phyloP scores from a whole-genome alignment of 2,888 invertebrate genomes.

The Abrostola tripartita region DNA sequence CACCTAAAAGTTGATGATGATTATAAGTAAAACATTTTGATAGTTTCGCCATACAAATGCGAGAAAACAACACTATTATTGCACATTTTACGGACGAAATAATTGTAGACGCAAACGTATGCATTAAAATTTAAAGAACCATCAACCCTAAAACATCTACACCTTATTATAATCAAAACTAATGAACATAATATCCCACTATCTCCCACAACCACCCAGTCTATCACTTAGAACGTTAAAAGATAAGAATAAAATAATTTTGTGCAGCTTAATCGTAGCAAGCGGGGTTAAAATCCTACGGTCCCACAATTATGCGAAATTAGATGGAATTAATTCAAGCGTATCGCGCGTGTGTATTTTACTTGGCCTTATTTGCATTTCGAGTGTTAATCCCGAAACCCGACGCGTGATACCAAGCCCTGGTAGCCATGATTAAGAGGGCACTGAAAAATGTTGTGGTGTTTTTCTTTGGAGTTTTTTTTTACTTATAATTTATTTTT shows the following conservation, averaged over 20 bases:
- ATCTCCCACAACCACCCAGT: constrained; percentile 26
- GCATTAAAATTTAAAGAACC: background rate
- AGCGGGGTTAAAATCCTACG: constrained; percentile 54
- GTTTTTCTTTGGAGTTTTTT: constrained; percentile 14
- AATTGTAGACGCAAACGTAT: background rate
- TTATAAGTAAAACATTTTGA: too few relatives aligned
- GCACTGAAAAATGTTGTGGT: constrained; percentile 9
- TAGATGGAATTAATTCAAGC: constrained; percentile 59
- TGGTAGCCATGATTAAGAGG: constrained; percentile 45
- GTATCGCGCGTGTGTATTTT: constrained; percentile 56
- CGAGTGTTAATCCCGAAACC: constrained; percentile 59
- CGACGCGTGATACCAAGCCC: constrained; percentile 55
- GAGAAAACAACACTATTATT: too few relatives aligned
- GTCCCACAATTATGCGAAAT: constrained; percentile 60
- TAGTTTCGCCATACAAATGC: too few relatives aligned
- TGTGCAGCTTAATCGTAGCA: constrained; percentile 42
- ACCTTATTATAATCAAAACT: constrained; percentile 4
- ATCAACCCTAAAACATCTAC: background rate
- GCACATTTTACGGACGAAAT: too few relatives aligned
- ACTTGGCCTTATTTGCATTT: constrained; percentile 62
- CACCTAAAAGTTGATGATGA: too few relatives aligned
- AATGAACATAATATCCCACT: constrained; percentile 5
- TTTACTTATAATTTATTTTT: background rate
- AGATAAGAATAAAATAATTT: constrained; percentile 54
- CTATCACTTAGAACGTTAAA: constrained; percentile 31